Evolutionary conservation across 2,888 invertebrate species (phyloP).

Genomic region (Criorhina ranunculi): DNA sequence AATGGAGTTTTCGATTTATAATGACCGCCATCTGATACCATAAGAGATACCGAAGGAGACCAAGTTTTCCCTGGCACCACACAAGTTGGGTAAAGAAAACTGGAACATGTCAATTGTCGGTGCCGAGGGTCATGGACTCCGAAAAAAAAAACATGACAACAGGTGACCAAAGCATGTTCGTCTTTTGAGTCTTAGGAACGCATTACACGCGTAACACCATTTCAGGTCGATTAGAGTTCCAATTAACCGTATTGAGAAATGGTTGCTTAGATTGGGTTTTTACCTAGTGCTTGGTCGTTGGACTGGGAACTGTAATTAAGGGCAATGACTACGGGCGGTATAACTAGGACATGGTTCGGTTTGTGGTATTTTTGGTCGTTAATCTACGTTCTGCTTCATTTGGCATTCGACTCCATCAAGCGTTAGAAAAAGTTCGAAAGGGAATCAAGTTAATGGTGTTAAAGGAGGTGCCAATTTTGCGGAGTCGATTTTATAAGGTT

Average conservation of each 20-base stretch:
- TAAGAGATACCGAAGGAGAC: background rate
- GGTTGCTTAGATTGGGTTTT: conserved; percentile 24
- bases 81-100: conserved; percentile 10
- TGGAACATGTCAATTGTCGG: conserved; percentile 23
- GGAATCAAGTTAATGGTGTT: too few species aligned
- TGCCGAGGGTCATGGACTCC: conserved; percentile 21
- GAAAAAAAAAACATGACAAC: conserved; percentile 27
- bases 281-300: conserved; percentile 1
- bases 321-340: conserved; percentile 18
- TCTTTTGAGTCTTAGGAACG: conserved; percentile 15
- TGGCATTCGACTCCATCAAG: too few species aligned
- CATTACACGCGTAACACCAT: conserved; percentile 20
- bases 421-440: too few species aligned
- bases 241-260: conserved; percentile 37
- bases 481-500: too few species aligned
- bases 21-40: conserved; percentile 33
- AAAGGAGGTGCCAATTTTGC: too few species aligned
- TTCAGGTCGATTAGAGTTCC: conserved; percentile 39
- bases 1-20: conserved; percentile 16
- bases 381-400: background rate
- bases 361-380: background rate
- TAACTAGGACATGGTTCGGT: conserved; percentile 15
- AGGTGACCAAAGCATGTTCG: conserved; percentile 25
- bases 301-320: conserved; percentile 20
- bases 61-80: background rate